Percentiles rank a stretch among this genome's conserved stretches.
Evolutionary conservation across 2,797 vertebrate genomes (phyloP).

Genomic region (Xerus rutilus): DNA sequence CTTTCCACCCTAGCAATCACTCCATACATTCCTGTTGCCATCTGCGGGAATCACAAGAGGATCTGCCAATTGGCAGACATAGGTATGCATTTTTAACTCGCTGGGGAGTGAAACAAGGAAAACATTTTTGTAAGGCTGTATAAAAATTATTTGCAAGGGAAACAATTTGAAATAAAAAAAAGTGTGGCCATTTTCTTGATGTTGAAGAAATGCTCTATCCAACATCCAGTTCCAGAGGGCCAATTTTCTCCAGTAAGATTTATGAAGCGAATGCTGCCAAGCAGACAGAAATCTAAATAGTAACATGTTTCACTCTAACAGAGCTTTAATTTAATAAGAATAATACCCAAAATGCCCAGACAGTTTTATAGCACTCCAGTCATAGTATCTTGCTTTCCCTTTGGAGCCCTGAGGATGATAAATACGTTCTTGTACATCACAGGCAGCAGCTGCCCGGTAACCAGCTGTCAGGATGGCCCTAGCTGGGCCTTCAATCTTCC

Average conservation of each 20-base stretch:
- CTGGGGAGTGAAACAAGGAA: conserved; percentile 86
- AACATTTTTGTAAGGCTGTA: conserved; percentile 87
- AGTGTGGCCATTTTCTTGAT: conserved; percentile 84
- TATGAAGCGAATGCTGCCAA: conserved; percentile 82
- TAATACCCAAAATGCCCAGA: conserved; percentile 83
- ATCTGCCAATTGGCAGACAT: conserved; percentile 85
- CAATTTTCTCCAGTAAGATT: conserved; percentile 84
- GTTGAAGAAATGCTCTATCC: conserved; percentile 82
- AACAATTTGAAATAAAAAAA: conserved; percentile 86
- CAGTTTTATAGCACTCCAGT: conserved; percentile 80
- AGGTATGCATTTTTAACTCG: conserved; percentile 85
- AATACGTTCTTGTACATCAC: conserved; percentile 41
- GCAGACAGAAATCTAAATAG: conserved; percentile 85
- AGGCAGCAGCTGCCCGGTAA: conserved; percentile 31
- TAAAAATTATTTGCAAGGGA: conserved; percentile 86
- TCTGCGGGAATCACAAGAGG: conserved; percentile 81
- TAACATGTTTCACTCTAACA: conserved; percentile 84
- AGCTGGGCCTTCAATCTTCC: conserved; percentile 54
- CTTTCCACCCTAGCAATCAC: conserved; percentile 81
- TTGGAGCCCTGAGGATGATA: conserved; percentile 55
- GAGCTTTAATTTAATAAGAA: conserved; percentile 87
- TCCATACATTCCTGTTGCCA: conserved; percentile 83
- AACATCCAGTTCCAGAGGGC: conserved; percentile 79
- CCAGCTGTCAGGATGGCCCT: conserved; percentile 48
- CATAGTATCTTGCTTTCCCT: conserved; percentile 62